Conservation (phyloP, 2,888 invertebrate genomes). For the Heteromurus nitidus region DNA sequence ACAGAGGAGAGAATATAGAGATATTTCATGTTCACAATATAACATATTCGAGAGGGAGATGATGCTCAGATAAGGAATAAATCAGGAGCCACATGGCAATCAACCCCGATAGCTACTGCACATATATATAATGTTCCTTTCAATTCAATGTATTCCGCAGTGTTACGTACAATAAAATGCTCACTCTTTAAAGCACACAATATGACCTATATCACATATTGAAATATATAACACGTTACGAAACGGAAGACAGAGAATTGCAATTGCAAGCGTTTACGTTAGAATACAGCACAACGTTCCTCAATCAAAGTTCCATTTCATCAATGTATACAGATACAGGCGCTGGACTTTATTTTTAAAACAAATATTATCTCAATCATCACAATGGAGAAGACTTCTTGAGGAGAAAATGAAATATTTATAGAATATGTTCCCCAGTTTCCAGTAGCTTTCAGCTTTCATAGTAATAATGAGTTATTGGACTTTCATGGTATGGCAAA, state of each 20-base stretch:
- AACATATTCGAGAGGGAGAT: slow-evolving; percentile 39
- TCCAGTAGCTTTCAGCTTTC: too few species aligned
- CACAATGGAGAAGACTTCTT: not conserved
- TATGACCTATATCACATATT: too few species aligned
- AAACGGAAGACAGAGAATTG: too few species aligned
- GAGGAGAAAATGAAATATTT: not conserved
- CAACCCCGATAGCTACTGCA: slow-evolving; percentile 57
- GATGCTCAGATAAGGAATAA: slow-evolving; percentile 45
- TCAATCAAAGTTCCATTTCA: not conserved
- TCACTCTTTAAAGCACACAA: too few species aligned
- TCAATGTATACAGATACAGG: not conserved
- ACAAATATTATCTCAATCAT: slow-evolving; percentile 27
- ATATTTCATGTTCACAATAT: slow-evolving; percentile 31
- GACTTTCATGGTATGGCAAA: not conserved
- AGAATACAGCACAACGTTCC: too few species aligned
- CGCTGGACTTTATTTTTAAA: slow-evolving; percentile 24
- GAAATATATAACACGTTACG: too few species aligned
- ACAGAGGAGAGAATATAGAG: slow-evolving; percentile 12
- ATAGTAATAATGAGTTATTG: not conserved
- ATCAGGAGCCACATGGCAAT: slow-evolving; percentile 57
- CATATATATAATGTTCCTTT: too few species aligned
- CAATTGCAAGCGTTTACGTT: too few species aligned
- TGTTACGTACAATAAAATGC: too few species aligned
- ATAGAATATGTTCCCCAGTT: too few species aligned
- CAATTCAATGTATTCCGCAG: too few species aligned